Conservation (phyloP, 2,888 invertebrate species). For the Drosophila testacea region DNA sequence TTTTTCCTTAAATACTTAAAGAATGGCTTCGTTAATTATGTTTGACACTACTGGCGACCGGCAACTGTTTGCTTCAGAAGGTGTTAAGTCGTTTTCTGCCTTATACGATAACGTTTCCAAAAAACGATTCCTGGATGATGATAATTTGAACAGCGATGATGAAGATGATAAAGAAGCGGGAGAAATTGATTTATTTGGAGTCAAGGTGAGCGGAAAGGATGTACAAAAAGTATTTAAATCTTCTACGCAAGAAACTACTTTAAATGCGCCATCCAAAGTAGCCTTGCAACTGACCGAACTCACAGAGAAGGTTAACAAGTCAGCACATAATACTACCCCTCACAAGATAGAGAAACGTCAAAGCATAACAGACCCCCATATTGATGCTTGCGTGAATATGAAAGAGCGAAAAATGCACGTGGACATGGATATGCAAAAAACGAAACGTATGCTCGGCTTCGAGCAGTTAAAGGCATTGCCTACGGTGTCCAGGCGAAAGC, state of each 20-base stretch:
- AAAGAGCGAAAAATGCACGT: constrained; percentile 55
- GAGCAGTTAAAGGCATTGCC: constrained; percentile 86
- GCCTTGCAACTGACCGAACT: constrained; percentile 59
- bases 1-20: constrained; percentile 4
- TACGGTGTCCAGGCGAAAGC: constrained; percentile 85
- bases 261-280: constrained; percentile 41
- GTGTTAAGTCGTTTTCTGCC: not conserved
- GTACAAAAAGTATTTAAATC: constrained; percentile 65
- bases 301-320: constrained; percentile 61
- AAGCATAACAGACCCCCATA: constrained; percentile 44
- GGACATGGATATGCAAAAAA: constrained; percentile 60
- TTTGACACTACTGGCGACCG: constrained; percentile 80
- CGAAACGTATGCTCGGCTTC: constrained; percentile 84
- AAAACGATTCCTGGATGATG: constrained; percentile 11
- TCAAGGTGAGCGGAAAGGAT: constrained; percentile 48
- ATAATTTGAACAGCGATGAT: constrained; percentile 28
- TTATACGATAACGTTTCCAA: constrained; percentile 30
- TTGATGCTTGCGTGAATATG: constrained; percentile 34
- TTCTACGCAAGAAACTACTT: constrained; percentile 55
- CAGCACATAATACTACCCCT: constrained; percentile 48
- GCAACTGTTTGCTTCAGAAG: constrained; percentile 57
- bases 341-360: constrained; percentile 40
- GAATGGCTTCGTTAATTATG: constrained; percentile 80
- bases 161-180: constrained; percentile 50
- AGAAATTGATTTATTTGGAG: constrained; percentile 72